Percentiles rank a stretch among this genome's conserved stretches.
These are phyloP conservation scores for Brachionus paranguensis DNA, from an alignment of 1,140 invertebrate genomes.

Conservation along the genomic window DNA sequence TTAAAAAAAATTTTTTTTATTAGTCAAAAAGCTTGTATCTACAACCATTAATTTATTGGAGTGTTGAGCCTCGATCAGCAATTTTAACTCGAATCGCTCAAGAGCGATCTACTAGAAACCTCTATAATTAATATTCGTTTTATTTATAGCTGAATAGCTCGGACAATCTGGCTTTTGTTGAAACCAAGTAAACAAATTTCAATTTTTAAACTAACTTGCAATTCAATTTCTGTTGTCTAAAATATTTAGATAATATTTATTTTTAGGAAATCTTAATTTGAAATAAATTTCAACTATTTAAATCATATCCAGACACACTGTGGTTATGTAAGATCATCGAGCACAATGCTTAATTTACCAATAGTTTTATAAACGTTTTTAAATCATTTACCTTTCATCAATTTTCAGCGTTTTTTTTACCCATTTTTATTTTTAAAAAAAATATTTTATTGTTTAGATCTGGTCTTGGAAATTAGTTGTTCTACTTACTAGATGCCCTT, in stretches of 20 bases:
- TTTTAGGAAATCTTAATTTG: neutral
- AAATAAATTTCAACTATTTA: neutral
- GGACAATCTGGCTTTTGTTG: slow-evolving; percentile 27
- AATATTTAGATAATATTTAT: slow-evolving; percentile 18
- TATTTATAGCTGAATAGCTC: slow-evolving; percentile 20
- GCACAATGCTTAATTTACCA: neutral
- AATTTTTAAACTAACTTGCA: neutral
- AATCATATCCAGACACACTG: neutral
- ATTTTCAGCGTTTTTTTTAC: neutral
- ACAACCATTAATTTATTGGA: neutral
- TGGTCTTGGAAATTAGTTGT: neutral
- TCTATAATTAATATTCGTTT: slow-evolving; percentile 5
- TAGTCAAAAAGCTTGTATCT: neutral
- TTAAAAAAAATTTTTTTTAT: neutral
- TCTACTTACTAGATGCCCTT: neutral
- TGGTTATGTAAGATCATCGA: neutral
- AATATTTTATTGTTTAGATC: neutral
- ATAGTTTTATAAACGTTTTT: neutral
- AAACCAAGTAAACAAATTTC: neutral
- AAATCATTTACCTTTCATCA: neutral
- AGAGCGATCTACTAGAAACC: neutral
- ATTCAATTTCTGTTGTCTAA: neutral
- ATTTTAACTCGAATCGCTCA: neutral
- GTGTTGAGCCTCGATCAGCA: neutral
- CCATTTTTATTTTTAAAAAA: neutral